Conservation (phyloP, 2,888 invertebrate species). For the Nomada flava region DNA sequence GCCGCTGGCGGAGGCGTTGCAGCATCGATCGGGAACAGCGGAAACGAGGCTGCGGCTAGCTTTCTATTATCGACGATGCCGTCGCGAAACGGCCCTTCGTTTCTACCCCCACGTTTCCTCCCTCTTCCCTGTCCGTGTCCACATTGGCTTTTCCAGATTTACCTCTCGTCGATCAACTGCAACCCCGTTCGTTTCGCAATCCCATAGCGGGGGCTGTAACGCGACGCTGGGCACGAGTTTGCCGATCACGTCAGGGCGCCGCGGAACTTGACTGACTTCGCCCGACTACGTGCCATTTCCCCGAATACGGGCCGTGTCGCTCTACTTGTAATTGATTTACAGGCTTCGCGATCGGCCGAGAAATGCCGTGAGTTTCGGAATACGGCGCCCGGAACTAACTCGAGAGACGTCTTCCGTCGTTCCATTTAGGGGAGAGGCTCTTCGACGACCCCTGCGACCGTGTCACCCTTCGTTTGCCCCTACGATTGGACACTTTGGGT, state of each 20-base stretch:
- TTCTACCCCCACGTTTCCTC: conserved; percentile 13
- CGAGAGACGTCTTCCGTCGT: conserved; percentile 52
- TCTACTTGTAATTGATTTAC: conserved; percentile 83
- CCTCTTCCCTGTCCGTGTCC: neutral
- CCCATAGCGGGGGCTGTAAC: conserved; percentile 53
- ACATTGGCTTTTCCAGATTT: neutral
- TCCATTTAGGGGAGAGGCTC: conserved; percentile 52
- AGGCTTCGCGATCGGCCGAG: conserved; percentile 74
- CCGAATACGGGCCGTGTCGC: conserved; percentile 69
- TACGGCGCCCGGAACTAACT: conserved; percentile 42
- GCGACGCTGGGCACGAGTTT: conserved; percentile 75
- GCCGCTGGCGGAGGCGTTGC: conserved; percentile 22
- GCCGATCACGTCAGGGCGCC: conserved; percentile 81
- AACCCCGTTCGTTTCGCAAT: conserved; percentile 16
- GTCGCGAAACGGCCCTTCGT: conserved; percentile 5
- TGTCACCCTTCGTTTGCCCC: conserved; percentile 20
- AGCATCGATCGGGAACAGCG: conserved; percentile 56
- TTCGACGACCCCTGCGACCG: neutral
- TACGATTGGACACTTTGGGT: conserved; percentile 19
- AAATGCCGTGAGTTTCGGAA: conserved; percentile 38
- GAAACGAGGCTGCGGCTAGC: conserved; percentile 56
- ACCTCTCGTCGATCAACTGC: neutral
- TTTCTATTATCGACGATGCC: conserved; percentile 68
- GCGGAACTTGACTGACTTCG: conserved; percentile 76
- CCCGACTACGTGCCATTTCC: conserved; percentile 80